Evolutionary conservation across 2,113 vertebrate species (phyloP), one percentile per base, ranked within the genome.

Genomic region (Dasyprocta punctata): DNA sequence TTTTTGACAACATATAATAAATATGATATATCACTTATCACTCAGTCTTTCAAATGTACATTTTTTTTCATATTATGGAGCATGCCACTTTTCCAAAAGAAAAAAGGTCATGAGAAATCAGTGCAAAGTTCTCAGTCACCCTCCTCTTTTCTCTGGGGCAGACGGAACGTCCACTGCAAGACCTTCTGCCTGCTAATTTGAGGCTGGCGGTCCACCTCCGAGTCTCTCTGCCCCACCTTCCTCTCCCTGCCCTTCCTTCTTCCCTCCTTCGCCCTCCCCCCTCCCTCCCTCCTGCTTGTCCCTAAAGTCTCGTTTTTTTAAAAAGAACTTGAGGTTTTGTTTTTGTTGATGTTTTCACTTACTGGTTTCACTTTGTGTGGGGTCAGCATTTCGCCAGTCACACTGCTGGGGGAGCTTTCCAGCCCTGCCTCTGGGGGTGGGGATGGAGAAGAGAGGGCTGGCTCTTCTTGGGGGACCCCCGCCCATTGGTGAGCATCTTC

Each of bases 1-100:
- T 96, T 98, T 98, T 98, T 97, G 97, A 99, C 99, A 97, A 99
- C 99, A 99, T 99, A 99, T 98, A 99, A 99, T 99, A 99, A 99
- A 99, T 99, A 99, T 98, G 98, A 99, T 99, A 99, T 98, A 98
- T 98, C 98, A 98, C 98, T 99, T 98, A 98, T 99, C 98, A 98
- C 98, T 98, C 98, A 98, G 98, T 98, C 99, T 99, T 98, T 98
- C 97, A 92, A 98, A 98, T 98, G 98, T 98, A 98, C 98, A 98
- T 96, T 97, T 96, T 96, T 96, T 97, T 98, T 98, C 98, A 95
- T 98, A 99, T 98, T 98, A 98, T 98, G 98, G 98, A 98, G 98
- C 99, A 99, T 99, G 99, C 99, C 99, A 98, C 98, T 98, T 99
- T 98, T 98, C 98, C 96, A 93, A 98, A 98, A 98, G 97, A 98